Base-by-base conservation (phyloP, 2,888 invertebrate genomes). In the Matsumyia berberina region DNA sequence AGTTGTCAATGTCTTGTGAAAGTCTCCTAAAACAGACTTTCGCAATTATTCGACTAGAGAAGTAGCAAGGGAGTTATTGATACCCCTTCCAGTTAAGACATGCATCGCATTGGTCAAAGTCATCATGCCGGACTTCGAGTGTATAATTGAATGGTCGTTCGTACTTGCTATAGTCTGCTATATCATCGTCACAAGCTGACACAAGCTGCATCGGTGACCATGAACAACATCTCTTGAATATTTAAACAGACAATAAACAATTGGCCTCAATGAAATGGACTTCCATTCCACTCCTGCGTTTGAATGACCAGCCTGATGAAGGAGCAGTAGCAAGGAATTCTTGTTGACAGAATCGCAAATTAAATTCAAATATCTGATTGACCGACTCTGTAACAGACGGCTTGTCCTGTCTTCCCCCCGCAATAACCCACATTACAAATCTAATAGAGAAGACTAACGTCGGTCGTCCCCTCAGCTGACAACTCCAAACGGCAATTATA, bases 401-500 rank as follows among this genome's bases (percentile, higher is more conserved):
- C 11, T 37, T 35, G 49, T 9, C 33, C 17, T 24, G 4, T 51
- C 17, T 19, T 3, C 24, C 24, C 24, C 17, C 7, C 31, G n/a
- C 11, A 78, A 29, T 77, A 15, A 46, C 60, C 53, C 31, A 44
- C 53, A 62, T 78, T 37, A 66, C 67, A 49, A 66, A 58, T 42
- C 76, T 31, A 39, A 29, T 15, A 17, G 35, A 31, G 53, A 17
- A 35, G 39, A 24, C 24, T 24, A 60, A n/a, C 7, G 19, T 37
- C 19, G 12, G 5, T 7, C 35, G 17, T 60, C 78, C 64, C 49
- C 66, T 58, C 4, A 3, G 24, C 24, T 24, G 24, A 24, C 66
- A 46, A 49, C 49, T 73, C 37, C 29, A 67, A 73, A 67, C 49
- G 53, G 55, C 78, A 78, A 78, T 72, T 73, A 78, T 73, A 78